These are phyloP conservation scores for Neria commutata DNA, from an alignment of 2,888 invertebrate species.

Conservation along the genomic window DNA sequence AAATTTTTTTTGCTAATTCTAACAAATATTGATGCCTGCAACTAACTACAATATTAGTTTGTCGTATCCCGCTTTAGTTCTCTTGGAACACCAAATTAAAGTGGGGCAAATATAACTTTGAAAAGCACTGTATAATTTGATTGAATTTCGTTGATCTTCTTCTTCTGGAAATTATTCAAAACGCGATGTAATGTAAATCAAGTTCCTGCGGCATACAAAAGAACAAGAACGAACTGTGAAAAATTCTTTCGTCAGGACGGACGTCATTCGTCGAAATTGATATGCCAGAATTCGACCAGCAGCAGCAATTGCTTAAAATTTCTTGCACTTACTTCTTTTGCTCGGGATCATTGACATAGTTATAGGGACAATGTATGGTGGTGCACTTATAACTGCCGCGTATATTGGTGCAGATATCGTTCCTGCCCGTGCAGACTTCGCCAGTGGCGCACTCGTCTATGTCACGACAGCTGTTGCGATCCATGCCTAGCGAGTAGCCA, in stretches of 20 bases:
- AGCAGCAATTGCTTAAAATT: neutral
- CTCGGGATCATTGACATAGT: constrained; percentile 78
- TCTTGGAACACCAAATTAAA: too few relatives aligned
- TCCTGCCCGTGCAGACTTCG: constrained; percentile 65
- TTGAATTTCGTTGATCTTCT: too few relatives aligned
- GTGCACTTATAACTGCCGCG: constrained; percentile 89
- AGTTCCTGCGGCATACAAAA: neutral
- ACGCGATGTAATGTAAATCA: constrained; percentile 2
- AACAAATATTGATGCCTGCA: too few relatives aligned
- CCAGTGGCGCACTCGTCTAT: constrained; percentile 72
- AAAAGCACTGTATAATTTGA: too few relatives aligned
- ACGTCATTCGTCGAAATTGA: too few relatives aligned
- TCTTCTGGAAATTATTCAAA: neutral
- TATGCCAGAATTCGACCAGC: too few relatives aligned
- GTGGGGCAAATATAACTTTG: too few relatives aligned
- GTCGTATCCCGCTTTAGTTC: too few relatives aligned
- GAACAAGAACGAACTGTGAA: too few relatives aligned
- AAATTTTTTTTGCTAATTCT: too few relatives aligned
- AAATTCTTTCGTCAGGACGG: too few relatives aligned
- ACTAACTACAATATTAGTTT: too few relatives aligned
- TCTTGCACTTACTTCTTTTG: constrained; percentile 76
- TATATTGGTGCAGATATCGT: constrained; percentile 88
- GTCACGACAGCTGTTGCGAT: constrained; percentile 83
- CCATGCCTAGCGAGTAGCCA: constrained; percentile 77
- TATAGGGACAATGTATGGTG: constrained; percentile 80